Percentiles rank a stretch among this genome's conserved stretches.
phyloP scores from a whole-genome alignment of 1,140 invertebrate genomes.

The Calliphora vicina region DNA sequence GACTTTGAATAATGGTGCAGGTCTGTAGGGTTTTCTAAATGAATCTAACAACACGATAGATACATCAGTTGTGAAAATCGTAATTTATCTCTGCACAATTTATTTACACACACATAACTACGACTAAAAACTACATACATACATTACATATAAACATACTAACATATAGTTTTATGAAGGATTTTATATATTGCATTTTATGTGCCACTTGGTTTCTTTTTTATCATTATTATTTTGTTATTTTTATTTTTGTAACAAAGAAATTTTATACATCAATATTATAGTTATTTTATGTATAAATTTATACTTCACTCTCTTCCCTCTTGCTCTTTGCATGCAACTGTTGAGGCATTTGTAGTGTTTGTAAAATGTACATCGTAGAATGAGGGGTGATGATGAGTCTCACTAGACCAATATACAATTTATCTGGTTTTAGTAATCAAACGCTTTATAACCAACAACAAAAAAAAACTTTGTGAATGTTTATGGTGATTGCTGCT shows the following conservation, averaged over 20 bases:
- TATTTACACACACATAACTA: too few relatives aligned
- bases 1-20: too few relatives aligned
- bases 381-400: neutral
- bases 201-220: neutral
- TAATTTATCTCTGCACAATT: too few relatives aligned
- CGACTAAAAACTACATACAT: too few relatives aligned
- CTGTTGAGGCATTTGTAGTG: neutral
- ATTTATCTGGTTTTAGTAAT: conserved; percentile 32
- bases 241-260: neutral
- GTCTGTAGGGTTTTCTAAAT: too few relatives aligned
- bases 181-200: neutral
- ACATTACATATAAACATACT: too few relatives aligned
- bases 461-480: neutral
- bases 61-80: too few relatives aligned
- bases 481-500: conserved; percentile 27
- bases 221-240: neutral
- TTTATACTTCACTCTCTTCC: too few relatives aligned
- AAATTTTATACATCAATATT: neutral
- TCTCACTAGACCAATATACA: conserved; percentile 1
- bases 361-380: neutral
- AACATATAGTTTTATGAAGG: too few relatives aligned
- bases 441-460: conserved; percentile 28
- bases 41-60: too few relatives aligned
- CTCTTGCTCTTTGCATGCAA: neutral
- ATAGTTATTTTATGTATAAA: neutral